Base-by-base conservation (phyloP, 2,113 vertebrate genomes). In the Myotis davidii region DNA sequence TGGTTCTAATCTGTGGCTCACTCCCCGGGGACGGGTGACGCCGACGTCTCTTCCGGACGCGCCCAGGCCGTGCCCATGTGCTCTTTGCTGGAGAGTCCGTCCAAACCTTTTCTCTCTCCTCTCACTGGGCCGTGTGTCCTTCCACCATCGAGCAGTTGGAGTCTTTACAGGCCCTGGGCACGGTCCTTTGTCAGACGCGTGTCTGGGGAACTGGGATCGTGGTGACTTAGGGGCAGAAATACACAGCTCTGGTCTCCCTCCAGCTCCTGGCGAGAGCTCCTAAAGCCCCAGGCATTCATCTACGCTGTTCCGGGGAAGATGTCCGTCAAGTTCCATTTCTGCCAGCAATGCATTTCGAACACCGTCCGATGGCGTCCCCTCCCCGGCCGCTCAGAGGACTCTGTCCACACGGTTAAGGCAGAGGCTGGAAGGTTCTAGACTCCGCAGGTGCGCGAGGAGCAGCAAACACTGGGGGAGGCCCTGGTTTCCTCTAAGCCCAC, bases 11-110 rank as follows among this genome's bases (percentile, higher is more conserved):
- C 0, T 17, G 27, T 11, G 82, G 14, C 13, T 34, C 39, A 17
- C 29, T 81, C 50, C 83, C 29, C 0, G 20, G 48, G 18, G 29
- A 9, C 34, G 3, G 3, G 37, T 0, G 54, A 25, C 0, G 9
- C 32, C 1, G 34, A 72, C 39, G 9, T 20, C 82, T 32, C 18
- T 25, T 48, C 74, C 37, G n/a, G 27, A 52, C 0, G 10, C 37
- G 5, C 2, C 6, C 0, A 0, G 56, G 76, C 37, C 76, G 11
- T 0, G 0, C 20, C 3, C 2, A 2, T 8, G 0, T 5, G 5
- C 5, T 74, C 45, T 50, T 11, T 2, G 25, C 48, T 6, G 67
- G 18, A n/a, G 16, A 0, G 6, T 82, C 84, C 27, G 16, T 37
- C 21, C 39, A 8, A 25, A 32, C 27, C 17, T 70, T 48, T 7